These are phyloP conservation scores for Sipha maydis DNA, from an alignment of 2,888 invertebrate species.

Conservation along the genomic window DNA sequence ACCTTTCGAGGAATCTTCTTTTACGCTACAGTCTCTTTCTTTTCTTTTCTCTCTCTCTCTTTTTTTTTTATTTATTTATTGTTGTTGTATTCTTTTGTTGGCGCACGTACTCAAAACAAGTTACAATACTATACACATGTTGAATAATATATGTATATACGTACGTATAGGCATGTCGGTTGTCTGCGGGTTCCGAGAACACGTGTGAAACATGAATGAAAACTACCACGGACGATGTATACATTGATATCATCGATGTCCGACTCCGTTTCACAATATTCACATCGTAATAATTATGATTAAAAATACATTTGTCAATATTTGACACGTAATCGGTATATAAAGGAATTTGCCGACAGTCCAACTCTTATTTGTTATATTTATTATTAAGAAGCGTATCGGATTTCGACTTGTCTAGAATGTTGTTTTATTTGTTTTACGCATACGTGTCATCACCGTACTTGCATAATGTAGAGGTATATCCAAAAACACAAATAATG, in stretches of 20 bases:
- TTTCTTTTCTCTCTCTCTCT: background rate
- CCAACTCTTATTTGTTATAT: too few relatives aligned
- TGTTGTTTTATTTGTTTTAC: too few relatives aligned
- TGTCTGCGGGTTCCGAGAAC: slow-evolving; percentile 39
- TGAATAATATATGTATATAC: slow-evolving; percentile 23
- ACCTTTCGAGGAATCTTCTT: background rate
- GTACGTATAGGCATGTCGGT: background rate
- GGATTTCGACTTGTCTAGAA: too few relatives aligned
- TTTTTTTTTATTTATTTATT: background rate
- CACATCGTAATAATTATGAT: background rate
- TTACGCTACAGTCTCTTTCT: slow-evolving; percentile 10
- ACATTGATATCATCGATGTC: slow-evolving; percentile 19
- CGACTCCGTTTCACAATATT: background rate
- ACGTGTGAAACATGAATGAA: slow-evolving; percentile 60
- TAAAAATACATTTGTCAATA: too few relatives aligned
- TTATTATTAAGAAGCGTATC: too few relatives aligned
- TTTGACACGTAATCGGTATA: too few relatives aligned
- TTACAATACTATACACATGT: slow-evolving; percentile 43
- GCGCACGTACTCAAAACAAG: slow-evolving; percentile 34
- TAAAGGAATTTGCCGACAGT: too few relatives aligned
- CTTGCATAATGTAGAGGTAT: too few relatives aligned
- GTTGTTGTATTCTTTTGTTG: slow-evolving; percentile 33
- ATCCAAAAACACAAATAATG: too few relatives aligned
- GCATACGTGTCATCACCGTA: too few relatives aligned
- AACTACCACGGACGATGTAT: slow-evolving; percentile 7